Evolutionary conservation across 2,113 vertebrate genomes (phyloP), one percentile per base, ranked within the genome.

Genomic region (Ophthalmolycus amberensis): DNA sequence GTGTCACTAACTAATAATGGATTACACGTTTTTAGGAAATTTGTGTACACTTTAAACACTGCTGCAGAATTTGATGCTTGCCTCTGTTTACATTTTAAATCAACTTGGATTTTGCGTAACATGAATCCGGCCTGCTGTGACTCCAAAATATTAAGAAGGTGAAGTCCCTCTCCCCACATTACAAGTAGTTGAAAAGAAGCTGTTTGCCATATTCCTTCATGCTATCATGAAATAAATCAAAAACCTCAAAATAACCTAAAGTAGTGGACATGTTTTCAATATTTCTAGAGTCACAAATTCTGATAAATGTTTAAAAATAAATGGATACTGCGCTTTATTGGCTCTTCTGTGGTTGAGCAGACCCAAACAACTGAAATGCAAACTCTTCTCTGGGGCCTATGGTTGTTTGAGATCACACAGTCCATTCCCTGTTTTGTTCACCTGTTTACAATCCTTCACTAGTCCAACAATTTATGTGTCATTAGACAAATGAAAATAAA

Each of bases 391-490:
- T 37, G 4, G 15, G 37, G 9, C 29, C 62, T 64, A 2, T 42
- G 32, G 15, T 44, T 11, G 52, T 60, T 29, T 12, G 15, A 25
- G 9, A 14, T 9, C 18, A 8, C 3, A 25, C 14, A 25, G 11
- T 75, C 46, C 4, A 25, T 14, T 37, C 15, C 29, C 60, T 25
- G 14, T 44, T 48, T 48, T 12, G 3, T 29, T 72, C 73, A 75
- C 74, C 59, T 62, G 65, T 71, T 62, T 12, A n/a, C 29, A 81
- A 60, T 42, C 68, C 32, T 75, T 76, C 75, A 67, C 34, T n/a
- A 76, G 27, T 58, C 37, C 4, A 15, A 25, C 15, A 29, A 16
- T 25, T 32, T 15, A 18, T 37, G 32, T 65, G 25, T 70, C 66
- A 60, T 18, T 6, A 10, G 0, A 20, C 42, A 9, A 67, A 15